These are phyloP conservation scores for Cyaniris semiargus DNA, from an alignment of 2,888 invertebrate genomes.

Conservation along the genomic window DNA sequence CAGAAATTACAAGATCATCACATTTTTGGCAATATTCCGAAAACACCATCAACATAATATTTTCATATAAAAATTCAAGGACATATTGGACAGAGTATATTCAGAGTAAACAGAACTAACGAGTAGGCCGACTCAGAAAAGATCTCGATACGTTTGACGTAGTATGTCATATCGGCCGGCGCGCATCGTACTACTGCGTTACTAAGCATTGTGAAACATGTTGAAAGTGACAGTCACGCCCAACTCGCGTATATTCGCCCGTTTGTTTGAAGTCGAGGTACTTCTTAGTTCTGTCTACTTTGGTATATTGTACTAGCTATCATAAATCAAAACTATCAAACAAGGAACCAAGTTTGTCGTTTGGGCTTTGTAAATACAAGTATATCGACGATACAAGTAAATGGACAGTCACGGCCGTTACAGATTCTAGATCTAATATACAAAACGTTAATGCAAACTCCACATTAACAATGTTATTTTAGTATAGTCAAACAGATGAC, in stretches of 20 bases:
- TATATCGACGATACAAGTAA: background rate
- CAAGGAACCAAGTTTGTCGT: background rate
- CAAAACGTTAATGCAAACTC: background rate
- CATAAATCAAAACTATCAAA: constrained; percentile 21
- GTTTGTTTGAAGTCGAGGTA: no score
- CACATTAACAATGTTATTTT: background rate
- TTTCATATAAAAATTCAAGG: background rate
- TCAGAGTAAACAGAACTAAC: no score
- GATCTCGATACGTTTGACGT: no score
- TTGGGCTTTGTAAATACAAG: background rate
- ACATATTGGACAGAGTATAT: background rate
- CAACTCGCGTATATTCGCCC: no score
- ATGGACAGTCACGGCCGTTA: background rate
- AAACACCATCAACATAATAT: background rate
- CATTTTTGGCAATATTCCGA: constrained; percentile 4
- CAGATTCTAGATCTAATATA: background rate
- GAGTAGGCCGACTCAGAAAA: no score
- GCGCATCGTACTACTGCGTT: no score
- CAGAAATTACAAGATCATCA: background rate
- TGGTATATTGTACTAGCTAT: background rate
- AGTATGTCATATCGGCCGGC: no score
- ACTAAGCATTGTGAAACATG: no score
- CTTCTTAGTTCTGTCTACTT: no score
- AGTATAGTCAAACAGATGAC: background rate
- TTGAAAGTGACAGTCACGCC: no score